These are phyloP conservation scores for Synanthedon vespiformis DNA, from an alignment of 2,888 invertebrate species.

Conservation along the genomic window DNA sequence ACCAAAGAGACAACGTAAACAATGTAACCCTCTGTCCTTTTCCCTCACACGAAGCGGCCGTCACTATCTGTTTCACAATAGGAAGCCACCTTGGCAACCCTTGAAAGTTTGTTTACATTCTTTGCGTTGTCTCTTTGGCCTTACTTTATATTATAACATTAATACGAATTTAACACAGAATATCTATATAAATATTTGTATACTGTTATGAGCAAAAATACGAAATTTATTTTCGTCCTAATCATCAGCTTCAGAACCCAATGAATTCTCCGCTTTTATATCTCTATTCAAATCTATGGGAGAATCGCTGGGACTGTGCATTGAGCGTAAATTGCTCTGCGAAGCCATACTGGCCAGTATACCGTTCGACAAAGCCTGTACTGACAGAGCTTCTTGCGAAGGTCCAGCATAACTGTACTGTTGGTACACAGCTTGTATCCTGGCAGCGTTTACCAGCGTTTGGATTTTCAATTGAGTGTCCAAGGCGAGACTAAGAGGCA, in stretches of 20 bases:
- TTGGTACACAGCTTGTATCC: constrained; percentile 62
- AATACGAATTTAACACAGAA: constrained; percentile 14
- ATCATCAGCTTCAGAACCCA: constrained; percentile 55
- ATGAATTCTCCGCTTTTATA: constrained; percentile 46
- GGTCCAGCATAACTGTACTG: constrained; percentile 63
- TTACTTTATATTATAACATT: too few species aligned
- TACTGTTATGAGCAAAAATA: constrained; percentile 5
- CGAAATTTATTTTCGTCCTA: constrained; percentile 15
- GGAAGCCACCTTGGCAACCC: too few species aligned
- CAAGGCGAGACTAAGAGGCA: constrained; percentile 53
- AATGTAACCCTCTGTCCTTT: too few species aligned
- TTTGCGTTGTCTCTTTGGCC: too few species aligned
- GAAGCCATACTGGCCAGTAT: constrained; percentile 57
- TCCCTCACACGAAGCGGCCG: too few species aligned
- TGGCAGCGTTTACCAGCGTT: constrained; percentile 55
- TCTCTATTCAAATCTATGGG: constrained; percentile 52
- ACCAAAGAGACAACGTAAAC: too few species aligned
- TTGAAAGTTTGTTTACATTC: too few species aligned
- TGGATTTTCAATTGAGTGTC: constrained; percentile 63
- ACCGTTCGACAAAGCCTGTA: constrained; percentile 59
- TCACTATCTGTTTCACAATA: too few species aligned
- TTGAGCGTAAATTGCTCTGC: constrained; percentile 37
- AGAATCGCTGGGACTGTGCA: constrained; percentile 43
- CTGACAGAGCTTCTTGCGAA: constrained; percentile 56
- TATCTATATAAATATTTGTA: constrained; percentile 5